phyloP scores from a whole-genome alignment of 2,113 vertebrate species.

The Naja naja region DNA sequence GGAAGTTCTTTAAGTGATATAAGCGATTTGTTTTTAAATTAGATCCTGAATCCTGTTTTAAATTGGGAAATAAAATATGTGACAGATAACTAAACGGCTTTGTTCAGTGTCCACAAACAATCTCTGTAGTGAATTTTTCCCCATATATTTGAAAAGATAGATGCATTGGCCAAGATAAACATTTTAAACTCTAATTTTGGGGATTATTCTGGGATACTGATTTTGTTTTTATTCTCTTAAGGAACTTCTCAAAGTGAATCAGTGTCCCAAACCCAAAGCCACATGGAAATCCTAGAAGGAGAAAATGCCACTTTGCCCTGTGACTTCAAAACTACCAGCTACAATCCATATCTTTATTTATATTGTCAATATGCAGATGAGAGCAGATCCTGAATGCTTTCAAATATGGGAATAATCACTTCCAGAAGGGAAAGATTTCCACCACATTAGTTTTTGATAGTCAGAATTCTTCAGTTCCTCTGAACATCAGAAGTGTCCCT shows the following conservation, averaged over 20 bases:
- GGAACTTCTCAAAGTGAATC: not conserved
- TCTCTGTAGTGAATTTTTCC: no score
- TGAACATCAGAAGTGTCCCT: not conserved
- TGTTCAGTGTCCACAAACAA: no score
- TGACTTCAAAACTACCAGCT: not conserved
- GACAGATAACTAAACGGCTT: no score
- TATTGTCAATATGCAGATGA: not conserved
- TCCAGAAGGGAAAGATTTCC: not conserved
- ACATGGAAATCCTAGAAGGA: not conserved
- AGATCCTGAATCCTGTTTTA: no score
- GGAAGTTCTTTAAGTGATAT: no score
- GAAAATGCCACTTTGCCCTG: not conserved
- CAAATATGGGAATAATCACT: not conserved
- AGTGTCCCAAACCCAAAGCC: not conserved
- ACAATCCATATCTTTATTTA: not conserved
- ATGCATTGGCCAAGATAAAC: not conserved
- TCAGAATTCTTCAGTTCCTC: slow-evolving; percentile 7
- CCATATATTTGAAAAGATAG: not conserved
- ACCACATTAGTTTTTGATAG: not conserved
- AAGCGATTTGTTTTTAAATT: no score
- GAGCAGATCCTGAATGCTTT: not conserved
- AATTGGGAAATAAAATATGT: no score
- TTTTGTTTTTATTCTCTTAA: not conserved
- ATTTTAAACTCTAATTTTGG: not conserved
- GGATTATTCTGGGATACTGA: not conserved